Evolutionary conservation across 2,113 vertebrate genomes (phyloP).

Genomic region (Cyanoramphus novaezelandiae): DNA sequence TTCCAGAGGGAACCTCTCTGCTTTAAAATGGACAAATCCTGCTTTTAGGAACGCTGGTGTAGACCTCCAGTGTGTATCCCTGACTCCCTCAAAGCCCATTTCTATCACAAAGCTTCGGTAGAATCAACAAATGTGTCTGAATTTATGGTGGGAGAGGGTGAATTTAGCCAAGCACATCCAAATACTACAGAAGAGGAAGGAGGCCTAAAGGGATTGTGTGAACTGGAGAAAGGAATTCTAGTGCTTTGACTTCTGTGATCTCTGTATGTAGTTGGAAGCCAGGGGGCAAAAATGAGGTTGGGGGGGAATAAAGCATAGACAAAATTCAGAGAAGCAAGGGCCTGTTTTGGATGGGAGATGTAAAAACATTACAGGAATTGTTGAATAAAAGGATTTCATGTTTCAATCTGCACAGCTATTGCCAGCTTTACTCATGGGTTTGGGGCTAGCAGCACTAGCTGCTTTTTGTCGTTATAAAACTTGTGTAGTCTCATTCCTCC

Average conservation of each 20-base stretch:
- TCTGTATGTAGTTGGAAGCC: neutral
- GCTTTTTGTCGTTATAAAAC: neutral
- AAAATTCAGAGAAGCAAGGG: neutral
- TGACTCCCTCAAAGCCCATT: neutral
- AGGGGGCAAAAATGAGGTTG: neutral
- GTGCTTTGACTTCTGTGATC: neutral
- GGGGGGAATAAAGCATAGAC: neutral
- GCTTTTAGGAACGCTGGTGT: neutral
- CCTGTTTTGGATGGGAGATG: neutral
- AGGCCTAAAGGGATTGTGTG: neutral
- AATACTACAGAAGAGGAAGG: neutral
- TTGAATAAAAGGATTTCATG: neutral
- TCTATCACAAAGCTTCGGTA: neutral
- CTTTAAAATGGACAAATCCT: neutral
- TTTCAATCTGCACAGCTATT: neutral
- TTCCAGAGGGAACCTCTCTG: neutral
- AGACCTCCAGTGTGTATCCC: neutral
- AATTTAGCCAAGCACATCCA: slow-evolving; percentile 11
- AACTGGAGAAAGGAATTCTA: neutral
- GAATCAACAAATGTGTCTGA: neutral
- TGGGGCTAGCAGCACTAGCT: neutral
- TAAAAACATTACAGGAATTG: neutral
- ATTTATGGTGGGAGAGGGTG: neutral
- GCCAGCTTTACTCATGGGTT: neutral
- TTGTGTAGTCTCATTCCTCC: neutral